Conservation (phyloP, 2,797 vertebrate species). For the Cheirogaleus major region DNA sequence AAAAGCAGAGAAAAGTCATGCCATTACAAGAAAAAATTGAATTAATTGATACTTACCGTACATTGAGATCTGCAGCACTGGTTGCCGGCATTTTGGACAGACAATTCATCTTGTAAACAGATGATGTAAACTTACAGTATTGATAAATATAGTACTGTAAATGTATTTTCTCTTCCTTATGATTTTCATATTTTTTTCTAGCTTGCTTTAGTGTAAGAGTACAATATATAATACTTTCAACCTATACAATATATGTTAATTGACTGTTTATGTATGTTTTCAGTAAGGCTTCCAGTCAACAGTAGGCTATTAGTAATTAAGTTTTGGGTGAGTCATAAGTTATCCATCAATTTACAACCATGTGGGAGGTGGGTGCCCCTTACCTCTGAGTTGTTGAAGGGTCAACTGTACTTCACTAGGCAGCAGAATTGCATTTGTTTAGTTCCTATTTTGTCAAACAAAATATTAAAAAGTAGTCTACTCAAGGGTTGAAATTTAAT, state of each 20-base stretch:
- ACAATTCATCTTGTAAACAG: neutral
- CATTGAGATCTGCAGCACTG: neutral
- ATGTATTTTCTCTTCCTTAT: neutral
- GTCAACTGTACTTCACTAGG: neutral
- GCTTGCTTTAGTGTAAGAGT: neutral
- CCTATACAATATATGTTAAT: neutral
- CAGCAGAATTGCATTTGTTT: conserved; percentile 36
- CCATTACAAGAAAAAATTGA: neutral
- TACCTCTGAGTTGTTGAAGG: neutral
- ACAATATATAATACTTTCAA: neutral
- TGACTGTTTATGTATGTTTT: neutral
- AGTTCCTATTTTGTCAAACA: conserved; percentile 3
- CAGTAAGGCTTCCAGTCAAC: neutral
- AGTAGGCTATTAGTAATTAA: neutral
- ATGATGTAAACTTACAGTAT: neutral
- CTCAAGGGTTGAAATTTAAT: neutral
- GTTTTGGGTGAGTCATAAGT: neutral
- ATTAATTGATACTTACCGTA: neutral
- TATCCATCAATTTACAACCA: neutral
- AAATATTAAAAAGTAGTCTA: conserved; percentile 21
- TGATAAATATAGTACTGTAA: neutral
- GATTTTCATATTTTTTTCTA: neutral
- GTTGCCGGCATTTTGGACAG: neutral
- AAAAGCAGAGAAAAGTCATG: neutral
- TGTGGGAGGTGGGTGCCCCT: neutral